phyloP scores from a whole-genome alignment of 2,888 invertebrate genomes.

The Petrolisthes cinctipes region DNA sequence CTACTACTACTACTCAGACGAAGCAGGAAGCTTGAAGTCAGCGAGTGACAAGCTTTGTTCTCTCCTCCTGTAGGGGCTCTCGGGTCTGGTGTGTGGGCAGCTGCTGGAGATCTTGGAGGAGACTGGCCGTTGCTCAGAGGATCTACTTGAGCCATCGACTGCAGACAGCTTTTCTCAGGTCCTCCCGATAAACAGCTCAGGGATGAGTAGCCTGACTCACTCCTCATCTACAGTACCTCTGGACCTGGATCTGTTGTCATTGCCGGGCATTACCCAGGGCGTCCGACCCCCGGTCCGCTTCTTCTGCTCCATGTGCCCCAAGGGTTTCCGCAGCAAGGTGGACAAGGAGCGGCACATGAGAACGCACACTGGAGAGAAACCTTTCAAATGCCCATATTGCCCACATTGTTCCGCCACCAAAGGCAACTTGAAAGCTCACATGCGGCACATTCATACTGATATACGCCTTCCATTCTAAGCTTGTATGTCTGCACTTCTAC shows the following conservation, averaged over 20 bases:
- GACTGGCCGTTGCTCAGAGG: constrained; percentile 42
- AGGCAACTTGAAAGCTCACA: constrained; percentile 55
- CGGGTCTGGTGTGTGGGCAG: constrained; percentile 55
- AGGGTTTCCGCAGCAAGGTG: constrained; percentile 51
- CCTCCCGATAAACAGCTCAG: constrained; percentile 44
- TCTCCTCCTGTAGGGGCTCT: constrained; percentile 57
- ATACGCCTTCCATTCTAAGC: constrained; percentile 34
- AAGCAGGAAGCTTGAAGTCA: not conserved
- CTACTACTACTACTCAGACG: constrained; percentile 1
- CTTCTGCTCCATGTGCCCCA: constrained; percentile 55
- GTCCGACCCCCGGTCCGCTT: constrained; percentile 32
- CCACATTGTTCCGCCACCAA: constrained; percentile 53
- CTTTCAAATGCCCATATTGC: constrained; percentile 53
- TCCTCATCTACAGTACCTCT: constrained; percentile 18
- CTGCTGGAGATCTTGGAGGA: constrained; percentile 53
- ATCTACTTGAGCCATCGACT: constrained; percentile 39
- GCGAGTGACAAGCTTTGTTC: constrained; percentile 58
- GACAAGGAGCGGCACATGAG: constrained; percentile 55
- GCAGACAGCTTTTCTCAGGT: constrained; percentile 37
- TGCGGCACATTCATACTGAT: constrained; percentile 53
- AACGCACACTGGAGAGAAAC: constrained; percentile 61
- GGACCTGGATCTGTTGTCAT: constrained; percentile 27
- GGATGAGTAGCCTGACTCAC: constrained; percentile 44
- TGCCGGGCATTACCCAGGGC: constrained; percentile 2
- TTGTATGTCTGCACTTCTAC: too few relatives aligned